A percentile compares a stretch with the other conserved stretches of the same genome.
Evolutionary conservation across 2,113 vertebrate species (phyloP).

Genomic region (Centrocercus urophasianus): DNA sequence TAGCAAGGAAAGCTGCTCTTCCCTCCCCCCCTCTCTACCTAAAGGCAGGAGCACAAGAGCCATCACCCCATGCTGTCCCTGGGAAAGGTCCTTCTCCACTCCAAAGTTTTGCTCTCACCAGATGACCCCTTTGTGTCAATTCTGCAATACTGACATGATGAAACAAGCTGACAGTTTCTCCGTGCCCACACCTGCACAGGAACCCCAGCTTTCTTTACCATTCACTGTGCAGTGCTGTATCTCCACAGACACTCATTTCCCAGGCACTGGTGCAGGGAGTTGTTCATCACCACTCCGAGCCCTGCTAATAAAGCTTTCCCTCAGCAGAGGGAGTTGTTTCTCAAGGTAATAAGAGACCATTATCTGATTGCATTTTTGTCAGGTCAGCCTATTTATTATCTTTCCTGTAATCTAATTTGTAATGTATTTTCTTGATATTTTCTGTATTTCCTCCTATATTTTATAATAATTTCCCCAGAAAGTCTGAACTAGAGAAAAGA

Average conservation of each 20-base stretch:
- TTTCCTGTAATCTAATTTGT: conserved; percentile 66
- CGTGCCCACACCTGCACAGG: neutral
- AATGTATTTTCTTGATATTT: conserved; percentile 50
- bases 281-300: neutral
- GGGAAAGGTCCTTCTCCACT: neutral
- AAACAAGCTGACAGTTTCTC: neutral
- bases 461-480: conserved; percentile 25
- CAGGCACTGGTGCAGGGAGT: neutral
- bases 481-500: conserved; percentile 7
- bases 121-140: neutral
- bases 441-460: neutral
- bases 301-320: conserved; percentile 64
- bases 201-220: neutral
- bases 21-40: neutral
- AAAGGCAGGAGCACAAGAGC: neutral
- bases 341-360: conserved; percentile 66
- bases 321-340: conserved; percentile 77
- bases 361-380: conserved; percentile 66
- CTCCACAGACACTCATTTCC: neutral
- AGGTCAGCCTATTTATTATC: conserved; percentile 59
- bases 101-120: neutral
- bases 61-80: fast-evolving
- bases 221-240: neutral
- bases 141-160: neutral
- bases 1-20: neutral